Conservation (phyloP, 2,113 vertebrate genomes). For the Nerophis lumbriciformis region DNA sequence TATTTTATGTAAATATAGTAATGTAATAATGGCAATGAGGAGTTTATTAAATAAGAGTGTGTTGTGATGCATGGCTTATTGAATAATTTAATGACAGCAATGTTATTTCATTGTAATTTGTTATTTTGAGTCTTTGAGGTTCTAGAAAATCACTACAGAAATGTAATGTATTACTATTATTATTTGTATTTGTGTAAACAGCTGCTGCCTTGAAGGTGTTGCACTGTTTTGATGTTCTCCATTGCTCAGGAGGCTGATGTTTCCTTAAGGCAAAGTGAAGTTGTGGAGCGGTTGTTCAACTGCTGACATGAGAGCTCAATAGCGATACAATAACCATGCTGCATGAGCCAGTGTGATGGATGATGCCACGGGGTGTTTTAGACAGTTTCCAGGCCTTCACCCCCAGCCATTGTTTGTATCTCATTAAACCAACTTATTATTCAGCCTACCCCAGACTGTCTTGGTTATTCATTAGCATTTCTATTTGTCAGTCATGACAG, state of each 20-base stretch:
- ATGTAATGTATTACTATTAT: not conserved
- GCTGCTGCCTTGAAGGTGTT: constrained; percentile 11
- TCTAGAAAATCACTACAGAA: too few species aligned
- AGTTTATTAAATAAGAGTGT: too few species aligned
- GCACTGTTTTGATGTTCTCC: constrained; percentile 25
- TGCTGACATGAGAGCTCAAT: constrained; percentile 24
- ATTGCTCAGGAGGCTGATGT: constrained; percentile 32
- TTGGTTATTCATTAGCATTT: constrained; percentile 36
- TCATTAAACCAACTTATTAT: constrained; percentile 68
- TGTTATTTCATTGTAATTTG: too few species aligned
- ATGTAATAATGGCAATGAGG: too few species aligned
- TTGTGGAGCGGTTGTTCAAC: constrained; percentile 10
- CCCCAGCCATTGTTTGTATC: constrained; percentile 37
- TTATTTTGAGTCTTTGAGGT: too few species aligned
- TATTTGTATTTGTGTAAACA: not conserved
- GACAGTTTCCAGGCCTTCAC: constrained; percentile 56
- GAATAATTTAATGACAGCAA: too few species aligned
- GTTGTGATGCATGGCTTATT: too few species aligned
- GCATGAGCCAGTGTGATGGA: constrained; percentile 50
- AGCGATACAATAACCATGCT: constrained; percentile 36
- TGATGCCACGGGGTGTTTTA: constrained; percentile 39
- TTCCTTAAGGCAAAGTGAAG: constrained; percentile 34
- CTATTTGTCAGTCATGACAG: constrained; percentile 50
- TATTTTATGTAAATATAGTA: not conserved
- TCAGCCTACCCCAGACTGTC: constrained; percentile 32